Evolutionary conservation across 2,113 vertebrate species (phyloP).

Genomic region (Donacobius atricapilla): DNA sequence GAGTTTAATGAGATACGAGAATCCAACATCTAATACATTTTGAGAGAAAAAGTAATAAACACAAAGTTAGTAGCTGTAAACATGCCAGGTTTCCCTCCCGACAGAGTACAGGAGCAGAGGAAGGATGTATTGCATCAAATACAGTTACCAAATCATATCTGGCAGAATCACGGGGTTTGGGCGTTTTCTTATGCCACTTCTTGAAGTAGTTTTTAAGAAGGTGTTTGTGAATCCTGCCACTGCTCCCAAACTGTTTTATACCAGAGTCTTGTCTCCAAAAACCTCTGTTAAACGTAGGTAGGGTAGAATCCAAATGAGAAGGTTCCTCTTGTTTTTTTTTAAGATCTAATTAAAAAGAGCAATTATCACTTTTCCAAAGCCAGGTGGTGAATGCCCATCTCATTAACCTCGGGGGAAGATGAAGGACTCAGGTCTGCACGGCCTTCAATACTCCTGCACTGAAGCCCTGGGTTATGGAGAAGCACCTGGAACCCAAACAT

Average conservation of each 20-base stretch:
- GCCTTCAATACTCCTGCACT: neutral
- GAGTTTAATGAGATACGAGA: neutral
- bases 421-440: neutral
- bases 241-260: neutral
- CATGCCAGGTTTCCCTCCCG: neutral
- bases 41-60: neutral
- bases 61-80: neutral
- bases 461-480: neutral
- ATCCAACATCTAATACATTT: neutral
- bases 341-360: neutral
- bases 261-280: neutral
- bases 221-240: neutral
- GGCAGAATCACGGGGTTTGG: neutral
- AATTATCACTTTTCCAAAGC: neutral
- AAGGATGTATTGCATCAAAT: neutral
- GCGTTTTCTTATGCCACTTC: neutral
- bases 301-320: neutral
- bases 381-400: neutral
- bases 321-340: neutral
- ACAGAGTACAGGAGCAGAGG: neutral
- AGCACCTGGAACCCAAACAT: neutral
- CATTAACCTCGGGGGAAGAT: too few relatives aligned
- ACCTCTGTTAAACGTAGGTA: rapidly evolving
- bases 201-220: neutral
- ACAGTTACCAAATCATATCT: neutral